phyloP scores from a whole-genome alignment of 2,113 vertebrate genomes.

The Syngnathus floridae region DNA sequence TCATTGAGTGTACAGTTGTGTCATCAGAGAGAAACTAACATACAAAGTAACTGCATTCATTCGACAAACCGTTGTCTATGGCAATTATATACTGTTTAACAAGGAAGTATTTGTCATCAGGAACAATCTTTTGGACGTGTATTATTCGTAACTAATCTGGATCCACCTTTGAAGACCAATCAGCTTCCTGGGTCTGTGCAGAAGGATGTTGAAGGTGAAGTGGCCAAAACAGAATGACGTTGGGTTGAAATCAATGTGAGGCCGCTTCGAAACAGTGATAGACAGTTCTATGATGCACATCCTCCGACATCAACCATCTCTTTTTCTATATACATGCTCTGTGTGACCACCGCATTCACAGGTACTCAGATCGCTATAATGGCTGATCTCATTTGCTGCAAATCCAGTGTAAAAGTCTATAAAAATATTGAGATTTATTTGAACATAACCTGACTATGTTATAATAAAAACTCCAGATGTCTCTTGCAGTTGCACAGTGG shows the following conservation, averaged over 20 bases:
- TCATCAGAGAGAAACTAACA: conserved; percentile 63
- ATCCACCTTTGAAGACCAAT: conserved; percentile 58
- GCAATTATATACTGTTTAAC: conserved; percentile 70
- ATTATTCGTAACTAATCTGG: conserved; percentile 71
- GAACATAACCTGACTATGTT: conserved; percentile 72
- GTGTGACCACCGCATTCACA: conserved; percentile 72
- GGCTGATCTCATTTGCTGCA: conserved; percentile 67
- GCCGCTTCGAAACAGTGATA: conserved; percentile 68
- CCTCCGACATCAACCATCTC: conserved; percentile 65
- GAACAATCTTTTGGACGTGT: conserved; percentile 63
- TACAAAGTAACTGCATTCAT: conserved; percentile 47
- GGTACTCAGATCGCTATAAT: conserved; percentile 66
- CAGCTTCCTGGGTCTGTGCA: conserved; percentile 62
- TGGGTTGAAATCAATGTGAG: conserved; percentile 61
- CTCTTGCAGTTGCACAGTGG: conserved; percentile 72
- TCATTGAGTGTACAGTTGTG: conserved; percentile 66
- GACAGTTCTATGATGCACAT: conserved; percentile 69
- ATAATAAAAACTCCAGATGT: conserved; percentile 75
- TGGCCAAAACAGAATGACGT: conserved; percentile 60
- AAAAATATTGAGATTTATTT: conserved; percentile 84
- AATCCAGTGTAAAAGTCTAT: conserved; percentile 84
- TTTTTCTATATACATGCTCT: conserved; percentile 68
- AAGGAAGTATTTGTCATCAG: conserved; percentile 66
- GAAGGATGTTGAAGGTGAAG: conserved; percentile 55
- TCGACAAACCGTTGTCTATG: conserved; percentile 62